A percentile compares a stretch with the other conserved stretches of the same genome.
Conservation (phyloP, 2,113 vertebrate genomes). For the Malurus melanocephalus region DNA sequence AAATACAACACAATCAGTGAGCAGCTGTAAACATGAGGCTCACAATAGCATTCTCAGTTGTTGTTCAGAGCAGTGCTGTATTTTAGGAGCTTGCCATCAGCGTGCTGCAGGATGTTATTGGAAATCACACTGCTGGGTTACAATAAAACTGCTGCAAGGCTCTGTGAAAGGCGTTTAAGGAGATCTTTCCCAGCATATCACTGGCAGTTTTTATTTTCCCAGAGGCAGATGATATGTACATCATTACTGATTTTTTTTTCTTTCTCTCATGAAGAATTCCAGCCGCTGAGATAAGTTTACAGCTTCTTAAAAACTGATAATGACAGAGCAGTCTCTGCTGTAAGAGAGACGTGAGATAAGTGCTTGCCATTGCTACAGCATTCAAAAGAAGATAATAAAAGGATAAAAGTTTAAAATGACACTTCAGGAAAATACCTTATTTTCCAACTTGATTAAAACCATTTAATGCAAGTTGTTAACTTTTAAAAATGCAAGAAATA, state of each 20-base stretch:
- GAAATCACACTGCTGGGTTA: slow-evolving; percentile 35
- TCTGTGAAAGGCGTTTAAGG: slow-evolving; percentile 26
- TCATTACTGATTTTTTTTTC: slow-evolving; percentile 28
- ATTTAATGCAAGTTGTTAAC: slow-evolving; percentile 28
- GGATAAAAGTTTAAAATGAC: slow-evolving; percentile 49
- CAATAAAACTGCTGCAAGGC: slow-evolving; percentile 23
- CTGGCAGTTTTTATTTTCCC: slow-evolving; percentile 61
- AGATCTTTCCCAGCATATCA: slow-evolving; percentile 60
- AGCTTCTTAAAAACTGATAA: slow-evolving; percentile 55
- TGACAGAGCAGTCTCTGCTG: slow-evolving; percentile 46
- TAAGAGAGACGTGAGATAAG: slow-evolving; percentile 36
- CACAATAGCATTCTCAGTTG: neutral
- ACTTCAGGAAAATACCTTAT: slow-evolving; percentile 30
- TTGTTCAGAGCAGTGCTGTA: slow-evolving; percentile 14
- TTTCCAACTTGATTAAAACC: slow-evolving; percentile 47
- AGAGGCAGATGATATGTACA: slow-evolving; percentile 64
- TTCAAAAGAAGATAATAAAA: slow-evolving; percentile 43
- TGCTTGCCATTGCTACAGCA: slow-evolving; percentile 16
- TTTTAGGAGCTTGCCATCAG: slow-evolving; percentile 44
- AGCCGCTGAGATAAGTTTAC: slow-evolving; percentile 66
- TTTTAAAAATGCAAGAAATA: neutral
- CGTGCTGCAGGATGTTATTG: neutral
- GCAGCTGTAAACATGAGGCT: slow-evolving; percentile 6
- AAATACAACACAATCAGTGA: neutral
- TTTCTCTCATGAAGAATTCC: slow-evolving; percentile 31